These are phyloP conservation scores for Drosophila meridionalis DNA, from an alignment of 2,888 invertebrate genomes.

Conservation along the genomic window DNA sequence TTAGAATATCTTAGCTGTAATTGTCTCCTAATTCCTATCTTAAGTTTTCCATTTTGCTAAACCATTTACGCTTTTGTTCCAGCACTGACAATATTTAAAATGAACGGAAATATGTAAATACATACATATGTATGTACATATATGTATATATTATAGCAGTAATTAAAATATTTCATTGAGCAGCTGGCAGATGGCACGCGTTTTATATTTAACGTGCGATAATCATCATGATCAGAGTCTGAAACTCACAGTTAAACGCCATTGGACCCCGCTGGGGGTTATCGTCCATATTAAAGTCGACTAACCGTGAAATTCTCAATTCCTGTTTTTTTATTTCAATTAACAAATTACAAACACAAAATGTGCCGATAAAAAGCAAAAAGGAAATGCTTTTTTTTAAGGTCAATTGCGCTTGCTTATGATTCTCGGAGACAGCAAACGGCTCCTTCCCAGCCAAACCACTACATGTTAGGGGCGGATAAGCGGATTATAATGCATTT, in stretches of 20 bases:
- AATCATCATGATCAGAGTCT: conserved; percentile 16
- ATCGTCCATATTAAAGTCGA: conserved; percentile 29
- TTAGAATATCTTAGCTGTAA: too few relatives aligned
- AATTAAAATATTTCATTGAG: conserved; percentile 1
- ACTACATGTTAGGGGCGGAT: neutral
- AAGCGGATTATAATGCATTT: neutral
- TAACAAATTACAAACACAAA: conserved; percentile 25
- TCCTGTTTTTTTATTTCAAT: conserved; percentile 35
- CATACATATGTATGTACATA: neutral
- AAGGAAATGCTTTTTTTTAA: conserved; percentile 1
- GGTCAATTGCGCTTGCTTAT: neutral
- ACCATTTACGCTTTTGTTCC: neutral
- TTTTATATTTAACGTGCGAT: conserved; percentile 16
- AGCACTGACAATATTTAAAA: neutral
- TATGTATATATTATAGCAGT: neutral
- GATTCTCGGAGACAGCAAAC: neutral
- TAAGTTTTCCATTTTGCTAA: neutral
- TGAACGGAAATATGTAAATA: neutral
- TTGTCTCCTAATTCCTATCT: neutral
- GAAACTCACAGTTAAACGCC: conserved; percentile 20
- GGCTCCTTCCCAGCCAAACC: neutral
- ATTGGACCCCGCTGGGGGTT: conserved; percentile 32
- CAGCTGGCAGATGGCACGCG: conserved; percentile 33
- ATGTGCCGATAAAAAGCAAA: neutral
- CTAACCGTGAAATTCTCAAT: conserved; percentile 40